Evolutionary conservation across 92 coral and sea anemone genomes (phyloP), one percentile per base, ranked within the genome.

Genomic region (Metridium senile): DNA sequence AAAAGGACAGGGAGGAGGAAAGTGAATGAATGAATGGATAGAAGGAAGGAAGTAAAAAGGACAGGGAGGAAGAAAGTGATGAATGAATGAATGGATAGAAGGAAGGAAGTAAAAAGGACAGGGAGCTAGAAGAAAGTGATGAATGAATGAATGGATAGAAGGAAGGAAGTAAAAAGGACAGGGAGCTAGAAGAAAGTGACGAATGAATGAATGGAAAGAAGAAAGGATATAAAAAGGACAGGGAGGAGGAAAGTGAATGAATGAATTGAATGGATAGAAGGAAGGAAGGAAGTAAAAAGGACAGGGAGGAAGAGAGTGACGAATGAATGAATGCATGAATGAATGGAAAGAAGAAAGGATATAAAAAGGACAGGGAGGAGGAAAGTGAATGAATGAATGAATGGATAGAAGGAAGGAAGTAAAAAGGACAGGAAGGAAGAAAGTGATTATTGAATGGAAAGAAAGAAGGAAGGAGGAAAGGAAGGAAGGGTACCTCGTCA

Each of bases 401-500:
- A 39, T 6, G 49, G 49, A 39, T 4, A 39, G 13, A 39, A 39
- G 39, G n/a, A 20, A 26, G 18, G 18, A 26, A 57, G 58, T n/a
- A 62, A 21, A 34, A 11, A 61, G 47, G 62, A 26, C 9, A 68
- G 52, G 16, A 31, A 2, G 29, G 66, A 26, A 0, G 26, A 28
- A 19, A 25, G 26, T 20, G 17, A 19, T 28, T 0, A 19, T 4
- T 30, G 9, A 43, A 30, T 2, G 6, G 11, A 70, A 70, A 20
- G 49, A 23, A 26, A 35, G 58, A 70, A 19, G 45, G 25, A 28
- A 43, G 25, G n/a, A 2, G 7, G 63, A 20, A 57, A 20, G 7
- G 3, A 57, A 39, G 13, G n/a, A n/a, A n/a, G n/a, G n/a, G 49
- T 39, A 94, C 97, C 96, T 95, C 99, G 66, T 87, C 93, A 10